A percentile compares a stretch with the other conserved stretches of the same genome.
phyloP scores from a whole-genome alignment of 53 echinoderm and acorn worm species.

The Glandiceps talaboti region DNA sequence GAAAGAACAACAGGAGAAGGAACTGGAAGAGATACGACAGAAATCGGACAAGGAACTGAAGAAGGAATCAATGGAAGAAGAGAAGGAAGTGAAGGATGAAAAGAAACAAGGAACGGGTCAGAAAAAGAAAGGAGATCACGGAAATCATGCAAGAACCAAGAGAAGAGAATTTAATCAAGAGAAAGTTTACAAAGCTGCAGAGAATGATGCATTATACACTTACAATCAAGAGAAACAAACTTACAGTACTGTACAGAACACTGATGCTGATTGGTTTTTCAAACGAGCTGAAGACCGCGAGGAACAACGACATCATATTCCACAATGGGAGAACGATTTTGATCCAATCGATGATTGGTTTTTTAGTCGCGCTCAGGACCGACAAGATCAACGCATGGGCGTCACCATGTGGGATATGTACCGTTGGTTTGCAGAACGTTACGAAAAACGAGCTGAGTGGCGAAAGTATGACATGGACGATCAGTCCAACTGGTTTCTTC shows the following conservation, averaged over 20 bases:
- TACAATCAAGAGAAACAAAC: not conserved
- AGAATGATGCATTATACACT: not conserved
- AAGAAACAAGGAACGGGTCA: not conserved
- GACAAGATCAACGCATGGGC: conserved; percentile 44
- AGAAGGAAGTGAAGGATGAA: not conserved
- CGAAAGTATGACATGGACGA: conserved; percentile 71
- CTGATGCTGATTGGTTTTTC: conserved; percentile 59
- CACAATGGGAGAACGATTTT: conserved; percentile 5
- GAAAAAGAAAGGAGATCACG: not conserved
- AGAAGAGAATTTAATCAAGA: not conserved
- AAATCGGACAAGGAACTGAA: not conserved
- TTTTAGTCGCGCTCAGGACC: conserved; percentile 47
- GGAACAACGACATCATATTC: conserved; percentile 15
- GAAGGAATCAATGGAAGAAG: not conserved
- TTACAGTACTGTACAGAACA: not conserved
- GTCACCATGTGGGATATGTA: conserved; percentile 94
- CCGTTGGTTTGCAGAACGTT: conserved; percentile 70
- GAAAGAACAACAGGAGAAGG: not conserved
- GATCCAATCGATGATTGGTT: conserved; percentile 45
- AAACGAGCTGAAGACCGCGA: conserved; percentile 60
- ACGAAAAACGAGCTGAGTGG: conserved; percentile 39
- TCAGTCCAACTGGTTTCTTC: conserved; percentile 80
- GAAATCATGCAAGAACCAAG: not conserved
- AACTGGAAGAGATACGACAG: not conserved
- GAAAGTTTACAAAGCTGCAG: not conserved